Conservation (phyloP, 2,797 vertebrate genomes). For the Lophius americanus region DNA sequence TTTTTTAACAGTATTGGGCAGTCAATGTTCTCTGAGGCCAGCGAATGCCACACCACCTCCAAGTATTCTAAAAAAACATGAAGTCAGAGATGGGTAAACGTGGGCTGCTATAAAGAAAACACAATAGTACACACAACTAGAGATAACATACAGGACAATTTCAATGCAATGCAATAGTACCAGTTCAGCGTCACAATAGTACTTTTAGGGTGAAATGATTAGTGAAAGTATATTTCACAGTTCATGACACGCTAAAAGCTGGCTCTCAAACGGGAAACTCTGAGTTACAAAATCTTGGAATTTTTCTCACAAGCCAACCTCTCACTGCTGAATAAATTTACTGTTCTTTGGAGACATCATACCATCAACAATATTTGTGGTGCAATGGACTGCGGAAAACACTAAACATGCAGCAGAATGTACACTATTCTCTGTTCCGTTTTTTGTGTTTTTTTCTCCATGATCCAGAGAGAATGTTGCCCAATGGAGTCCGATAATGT, state of each 20-base stretch:
- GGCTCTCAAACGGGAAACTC: constrained; percentile 2
- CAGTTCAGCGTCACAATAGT: constrained; percentile 18
- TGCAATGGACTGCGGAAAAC: not conserved
- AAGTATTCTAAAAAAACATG: constrained; percentile 76
- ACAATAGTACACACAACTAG: constrained; percentile 28
- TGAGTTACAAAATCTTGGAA: constrained; percentile 30
- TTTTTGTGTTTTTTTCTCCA: constrained; percentile 20
- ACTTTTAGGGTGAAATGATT: constrained; percentile 31
- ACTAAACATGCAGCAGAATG: constrained; percentile 11
- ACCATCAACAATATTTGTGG: not conserved
- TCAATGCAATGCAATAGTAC: constrained; percentile 4
- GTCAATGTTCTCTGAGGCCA: constrained; percentile 66
- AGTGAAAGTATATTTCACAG: constrained; percentile 25
- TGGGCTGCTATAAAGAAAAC: constrained; percentile 33
- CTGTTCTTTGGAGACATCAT: constrained; percentile 15
- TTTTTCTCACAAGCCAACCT: constrained; percentile 16
- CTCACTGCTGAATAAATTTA: constrained; percentile 32
- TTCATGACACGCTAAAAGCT: constrained; percentile 30
- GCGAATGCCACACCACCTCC: constrained; percentile 79
- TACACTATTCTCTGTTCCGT: constrained; percentile 3
- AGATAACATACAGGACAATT: constrained; percentile 30
- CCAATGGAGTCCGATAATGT: constrained; percentile 16
- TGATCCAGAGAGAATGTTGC: constrained; percentile 9
- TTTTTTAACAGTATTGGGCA: constrained; percentile 72
- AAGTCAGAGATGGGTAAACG: constrained; percentile 27